Percentiles rank a stretch among this genome's conserved stretches.
phyloP scores from a whole-genome alignment of 1,140 invertebrate species.

The Grapholita molesta region DNA sequence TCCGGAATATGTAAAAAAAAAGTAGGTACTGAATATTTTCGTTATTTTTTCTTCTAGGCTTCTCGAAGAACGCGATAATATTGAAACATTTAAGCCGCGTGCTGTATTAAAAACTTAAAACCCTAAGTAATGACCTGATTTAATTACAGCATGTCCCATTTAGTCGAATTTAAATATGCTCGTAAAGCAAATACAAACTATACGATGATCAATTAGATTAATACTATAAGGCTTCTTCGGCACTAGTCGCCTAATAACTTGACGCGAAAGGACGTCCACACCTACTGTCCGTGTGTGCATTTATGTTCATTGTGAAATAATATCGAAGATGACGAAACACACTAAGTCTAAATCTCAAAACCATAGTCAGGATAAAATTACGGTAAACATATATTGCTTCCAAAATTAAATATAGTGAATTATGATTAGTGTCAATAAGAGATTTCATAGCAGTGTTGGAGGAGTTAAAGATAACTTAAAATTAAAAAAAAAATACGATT shows the following conservation, averaged over 20 bases:
- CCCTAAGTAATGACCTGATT: not conserved
- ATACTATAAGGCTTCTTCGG: conserved; percentile 62
- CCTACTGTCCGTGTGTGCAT: conserved; percentile 3
- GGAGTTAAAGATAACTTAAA: conserved; percentile 35
- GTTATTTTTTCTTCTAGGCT: too few relatives aligned
- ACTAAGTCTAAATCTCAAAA: not conserved
- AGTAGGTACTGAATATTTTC: too few relatives aligned
- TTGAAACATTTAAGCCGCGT: too few relatives aligned
- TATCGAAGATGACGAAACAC: not conserved
- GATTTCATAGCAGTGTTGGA: conserved; percentile 18
- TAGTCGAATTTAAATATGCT: conserved; percentile 12
- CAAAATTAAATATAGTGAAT: not conserved
- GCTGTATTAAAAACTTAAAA: not conserved
- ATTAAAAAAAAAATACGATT: not conserved
- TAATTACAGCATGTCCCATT: conserved; percentile 2
- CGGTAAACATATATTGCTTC: not conserved
- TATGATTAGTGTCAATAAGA: not conserved
- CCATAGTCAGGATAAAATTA: not conserved
- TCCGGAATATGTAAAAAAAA: too few relatives aligned
- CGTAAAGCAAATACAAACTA: conserved; percentile 9
- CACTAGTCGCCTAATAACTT: conserved; percentile 54
- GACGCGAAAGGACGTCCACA: conserved; percentile 38
- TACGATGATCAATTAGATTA: conserved; percentile 67
- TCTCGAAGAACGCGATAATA: too few relatives aligned
- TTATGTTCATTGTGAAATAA: not conserved